Percentiles rank a stretch among this genome's conserved stretches.
These are phyloP conservation scores for Lepidochitona cinerea DNA, from an alignment of 2,888 invertebrate genomes.

Conservation along the genomic window DNA sequence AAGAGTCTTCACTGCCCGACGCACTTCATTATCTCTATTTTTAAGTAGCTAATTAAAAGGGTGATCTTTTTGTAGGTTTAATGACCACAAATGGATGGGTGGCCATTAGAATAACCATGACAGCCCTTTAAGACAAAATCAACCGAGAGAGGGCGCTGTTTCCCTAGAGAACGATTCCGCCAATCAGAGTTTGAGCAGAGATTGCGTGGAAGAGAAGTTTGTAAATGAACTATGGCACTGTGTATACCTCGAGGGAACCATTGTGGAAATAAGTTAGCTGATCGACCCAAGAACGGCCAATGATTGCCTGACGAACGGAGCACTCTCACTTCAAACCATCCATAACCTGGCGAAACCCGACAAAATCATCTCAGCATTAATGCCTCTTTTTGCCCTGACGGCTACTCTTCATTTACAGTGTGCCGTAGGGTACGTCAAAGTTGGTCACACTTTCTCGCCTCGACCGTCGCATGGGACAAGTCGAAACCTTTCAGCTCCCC, in stretches of 20 bases:
- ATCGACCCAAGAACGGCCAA: background rate
- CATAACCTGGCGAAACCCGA: background rate
- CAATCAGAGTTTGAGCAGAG: background rate
- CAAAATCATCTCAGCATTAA: background rate
- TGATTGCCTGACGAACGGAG: background rate
- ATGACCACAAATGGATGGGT: slow-evolving; percentile 3
- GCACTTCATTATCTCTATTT: background rate
- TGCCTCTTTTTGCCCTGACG: background rate
- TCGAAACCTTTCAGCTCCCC: too few relatives aligned
- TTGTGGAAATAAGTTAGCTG: background rate
- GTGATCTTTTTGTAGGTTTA: slow-evolving; percentile 7
- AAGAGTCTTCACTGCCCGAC: background rate
- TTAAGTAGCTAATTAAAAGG: slow-evolving; percentile 6
- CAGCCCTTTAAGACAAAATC: background rate
- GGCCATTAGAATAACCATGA: background rate
- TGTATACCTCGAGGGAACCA: background rate
- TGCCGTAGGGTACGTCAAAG: background rate
- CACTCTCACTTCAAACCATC: background rate
- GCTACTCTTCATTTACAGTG: background rate
- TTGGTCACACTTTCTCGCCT: background rate
- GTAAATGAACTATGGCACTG: background rate
- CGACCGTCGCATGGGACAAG: background rate
- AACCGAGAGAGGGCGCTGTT: background rate
- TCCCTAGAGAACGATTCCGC: background rate
- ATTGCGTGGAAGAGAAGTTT: background rate